Base-by-base conservation (phyloP, 1,140 invertebrate genomes). In the Heliothis subflexa region DNA sequence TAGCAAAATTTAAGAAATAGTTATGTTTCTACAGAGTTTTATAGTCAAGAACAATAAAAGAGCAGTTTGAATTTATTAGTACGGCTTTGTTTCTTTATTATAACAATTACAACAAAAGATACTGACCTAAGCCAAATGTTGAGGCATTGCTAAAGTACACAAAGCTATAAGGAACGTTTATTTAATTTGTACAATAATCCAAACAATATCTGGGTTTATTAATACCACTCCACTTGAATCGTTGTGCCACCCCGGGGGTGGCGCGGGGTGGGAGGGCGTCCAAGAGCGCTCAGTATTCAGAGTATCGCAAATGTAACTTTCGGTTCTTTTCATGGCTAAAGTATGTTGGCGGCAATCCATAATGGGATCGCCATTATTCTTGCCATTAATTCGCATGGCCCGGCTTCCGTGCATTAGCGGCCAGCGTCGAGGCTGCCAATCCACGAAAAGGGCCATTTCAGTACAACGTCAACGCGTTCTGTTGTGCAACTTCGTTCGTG, bases 241-340 rank as follows among this genome's bases (percentile, higher is more conserved):
- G 62, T 40, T 89, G 84, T 87, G 83, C 86, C 85, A 70, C 85
- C 83, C 21, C 49, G 70, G 81, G 76, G 87, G 80, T 28, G 62
- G 47, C 45, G 81, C 78, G 78, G 78, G 76, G 78, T 80, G 86
- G 85, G 84, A 79, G 33, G 73, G 45, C 57, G 88, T 87, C 88
- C 86, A 85, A 89, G 87, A 86, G 85, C 88, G 92, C 86, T 92
- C 92, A 90, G 92, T 94, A 94, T 94, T 94, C 92, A 94, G 89
- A 94, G 93, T 94, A 93, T 94, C 92, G 93, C 91, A 93, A 94
- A 94, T 94, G 93, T 94, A 94, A 94, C 93, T 94, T 94, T 94
- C 92, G 93, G 93, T 94, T 94, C 93, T 94, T 94, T 94, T 94
- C 91, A 94, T 94, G 89, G 87, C 91, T 94, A 94, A 94, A 94